Base-by-base conservation (phyloP, 2,888 invertebrate species). In the Tipula confusa region DNA sequence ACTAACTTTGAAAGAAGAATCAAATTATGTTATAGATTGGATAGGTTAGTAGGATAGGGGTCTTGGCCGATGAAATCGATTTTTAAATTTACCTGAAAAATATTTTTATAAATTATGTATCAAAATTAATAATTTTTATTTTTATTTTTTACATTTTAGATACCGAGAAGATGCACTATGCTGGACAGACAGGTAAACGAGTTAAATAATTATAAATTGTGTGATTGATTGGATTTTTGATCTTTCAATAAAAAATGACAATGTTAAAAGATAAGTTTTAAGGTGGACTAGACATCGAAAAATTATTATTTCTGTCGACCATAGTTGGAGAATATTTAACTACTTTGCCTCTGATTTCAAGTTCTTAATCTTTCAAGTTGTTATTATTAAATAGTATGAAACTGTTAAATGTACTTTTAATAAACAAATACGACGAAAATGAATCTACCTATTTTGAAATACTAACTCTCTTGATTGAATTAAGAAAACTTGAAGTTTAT, bases 111-210 rank as follows among this genome's bases (percentile, higher is more conserved):
- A 18, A 36, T 82, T 82, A 1, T 36, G 33, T 82, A 36, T 82
- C 9, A 29, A 18, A 36, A 36, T 36, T 80, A 29, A n/a, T 80
- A 80, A 80, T 15, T 13, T 80, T 79, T 80, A n/a, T 13, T 80
- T 11, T 29, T 29, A 7, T 13, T 79, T 29, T 0, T n/a, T 80
- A 5, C 29, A 48, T 82, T 93, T 85, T 93, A 96, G 96, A 91
- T 96, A 96, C 90, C 93, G 96, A 85, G 96, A 96, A 86, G 96
- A 96, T 86, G 94, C 96, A 24, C 91, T 96, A 82, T 96, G 96
- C 90, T 96, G 96, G 96, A 94, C 95, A 83, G 96, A 96, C 91
- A 94, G 96, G 96, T 96, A 92, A 93, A 91, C 87, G 85, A 18
- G 31, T 85, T 85, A 83, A n/a, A 83, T 83, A 83, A 82, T 84